Percentiles rank a stretch among this genome's conserved stretches.
Evolutionary conservation across 1,140 invertebrate genomes (phyloP).

Genomic region (Cotesia typhae): DNA sequence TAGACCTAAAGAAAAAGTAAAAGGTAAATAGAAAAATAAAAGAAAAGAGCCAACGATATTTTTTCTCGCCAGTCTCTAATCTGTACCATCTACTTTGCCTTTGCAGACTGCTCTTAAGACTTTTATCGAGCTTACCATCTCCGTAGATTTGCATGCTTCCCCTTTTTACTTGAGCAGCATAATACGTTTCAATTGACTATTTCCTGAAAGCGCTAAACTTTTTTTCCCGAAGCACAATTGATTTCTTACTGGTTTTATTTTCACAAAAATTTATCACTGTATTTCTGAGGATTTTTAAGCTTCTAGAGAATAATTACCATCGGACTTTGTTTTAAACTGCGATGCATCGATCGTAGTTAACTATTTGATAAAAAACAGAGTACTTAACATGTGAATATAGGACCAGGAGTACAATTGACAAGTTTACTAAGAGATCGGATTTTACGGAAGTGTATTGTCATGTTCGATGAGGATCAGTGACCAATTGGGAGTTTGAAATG

Average conservation of each 20-base stretch:
- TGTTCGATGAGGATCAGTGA: constrained; percentile 56
- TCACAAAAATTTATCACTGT: no score
- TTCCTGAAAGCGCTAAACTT: neutral
- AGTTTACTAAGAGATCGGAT: neutral
- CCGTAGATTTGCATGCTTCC: constrained; percentile 34
- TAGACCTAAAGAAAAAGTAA: constrained; percentile 28
- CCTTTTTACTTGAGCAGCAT: constrained; percentile 7
- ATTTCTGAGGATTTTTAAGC: no score
- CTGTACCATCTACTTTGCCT: constrained; percentile 30
- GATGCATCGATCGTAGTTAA: neutral
- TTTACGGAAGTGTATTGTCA: constrained; percentile 57
- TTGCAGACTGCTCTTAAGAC: constrained; percentile 34
- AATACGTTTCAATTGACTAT: constrained; percentile 35
- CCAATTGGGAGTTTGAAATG: constrained; percentile 52
- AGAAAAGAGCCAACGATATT: constrained; percentile 7
- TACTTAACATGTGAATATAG: neutral
- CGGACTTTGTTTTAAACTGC: no score
- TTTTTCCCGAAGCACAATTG: neutral
- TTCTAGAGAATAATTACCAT: no score
- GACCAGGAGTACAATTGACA: neutral
- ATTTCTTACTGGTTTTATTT: neutral
- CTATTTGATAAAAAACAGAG: neutral
- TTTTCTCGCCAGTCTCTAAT: constrained; percentile 35
- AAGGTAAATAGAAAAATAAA: neutral
- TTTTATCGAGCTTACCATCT: constrained; percentile 39